Base-by-base conservation (phyloP, 2,888 invertebrate genomes). In the Cryptophagus acutangulus region DNA sequence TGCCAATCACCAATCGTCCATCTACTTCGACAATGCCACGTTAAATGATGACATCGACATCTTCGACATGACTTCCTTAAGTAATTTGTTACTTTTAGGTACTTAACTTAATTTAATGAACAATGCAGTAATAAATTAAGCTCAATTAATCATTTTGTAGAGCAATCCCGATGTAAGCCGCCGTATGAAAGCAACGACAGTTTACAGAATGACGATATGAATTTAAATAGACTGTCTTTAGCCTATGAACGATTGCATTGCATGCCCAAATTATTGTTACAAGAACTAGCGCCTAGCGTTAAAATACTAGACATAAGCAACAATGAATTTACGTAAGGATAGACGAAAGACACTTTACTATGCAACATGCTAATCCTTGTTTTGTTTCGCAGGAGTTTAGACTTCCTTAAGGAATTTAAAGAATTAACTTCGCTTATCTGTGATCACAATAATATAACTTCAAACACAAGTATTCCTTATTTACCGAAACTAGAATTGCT, bases 401-500 rank as follows among this genome's bases (percentile, higher is more conserved):
- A 83, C 46, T 84, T 84, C 57, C 65, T 91, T 24, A 73, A 77
- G 2, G 77, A 82, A 57, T 88, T 90, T 66, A 80, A 77, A 42
- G 75, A 79, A 42, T 66, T 91, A 40, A 81, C 82, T 6, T 85
- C 87, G 0, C 66, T 91, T 9, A 88, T 91, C 52, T 75, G 88
- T 50, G 92, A 92, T 66, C 81, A 84, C 54, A 92, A 92, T 62
- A 74, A 75, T 1, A 78, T 88, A 41, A 78, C 79, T 17, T 80
- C 84, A 29, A 76, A 78, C 36, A 81, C 82, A 20, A 70, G 75
- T 9, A 74, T 91, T 33, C 90, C 91, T 0, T 75, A 75, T 26
- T 66, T 88, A 64, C 82, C 84, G 0, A 79, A 78, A 52, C 66
- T 92, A 13, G 80, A 81, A 59, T 75, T 90, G 28, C 68, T 92